A percentile compares a stretch with the other conserved stretches of the same genome.
Evolutionary conservation across 92 coral and sea anemone species (phyloP).

Genomic region (Blastomussa wellsi): DNA sequence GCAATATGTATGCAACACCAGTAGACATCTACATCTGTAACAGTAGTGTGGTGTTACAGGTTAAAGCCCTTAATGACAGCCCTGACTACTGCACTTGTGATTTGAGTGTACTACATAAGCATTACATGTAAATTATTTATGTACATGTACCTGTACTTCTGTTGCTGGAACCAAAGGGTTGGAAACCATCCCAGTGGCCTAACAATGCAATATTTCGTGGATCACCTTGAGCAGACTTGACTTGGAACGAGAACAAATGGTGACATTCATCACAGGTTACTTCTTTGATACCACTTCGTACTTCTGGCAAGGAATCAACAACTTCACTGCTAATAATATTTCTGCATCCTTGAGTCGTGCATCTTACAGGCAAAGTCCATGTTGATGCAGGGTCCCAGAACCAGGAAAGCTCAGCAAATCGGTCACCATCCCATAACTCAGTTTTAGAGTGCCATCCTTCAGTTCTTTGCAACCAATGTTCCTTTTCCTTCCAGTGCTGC

Average conservation of each 20-base stretch:
- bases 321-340: constrained; percentile 36
- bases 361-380: constrained; percentile 66
- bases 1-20: constrained; percentile 5
- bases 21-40: background rate
- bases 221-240: constrained; percentile 36
- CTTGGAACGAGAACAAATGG: background rate
- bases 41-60: constrained; percentile 2
- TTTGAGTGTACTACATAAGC: background rate
- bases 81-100: too few species aligned
- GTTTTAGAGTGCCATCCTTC: constrained; percentile 37
- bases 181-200: constrained; percentile 65
- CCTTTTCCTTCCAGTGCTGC: constrained; percentile 62
- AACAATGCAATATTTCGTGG: constrained; percentile 4
- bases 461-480: constrained; percentile 59
- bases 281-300: constrained; percentile 15
- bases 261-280: constrained; percentile 39
- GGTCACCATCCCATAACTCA: constrained; percentile 71
- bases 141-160: constrained; percentile 45
- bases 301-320: constrained; percentile 33
- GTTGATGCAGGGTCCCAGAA: constrained; percentile 61
- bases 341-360: constrained; percentile 32
- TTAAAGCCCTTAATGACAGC: too few species aligned
- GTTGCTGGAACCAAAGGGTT: constrained; percentile 57
- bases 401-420: constrained; percentile 69
- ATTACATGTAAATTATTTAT: constrained; percentile 5